Conservation (phyloP, 2,888 invertebrate genomes). For the Trissolcus brochymenae region DNA sequence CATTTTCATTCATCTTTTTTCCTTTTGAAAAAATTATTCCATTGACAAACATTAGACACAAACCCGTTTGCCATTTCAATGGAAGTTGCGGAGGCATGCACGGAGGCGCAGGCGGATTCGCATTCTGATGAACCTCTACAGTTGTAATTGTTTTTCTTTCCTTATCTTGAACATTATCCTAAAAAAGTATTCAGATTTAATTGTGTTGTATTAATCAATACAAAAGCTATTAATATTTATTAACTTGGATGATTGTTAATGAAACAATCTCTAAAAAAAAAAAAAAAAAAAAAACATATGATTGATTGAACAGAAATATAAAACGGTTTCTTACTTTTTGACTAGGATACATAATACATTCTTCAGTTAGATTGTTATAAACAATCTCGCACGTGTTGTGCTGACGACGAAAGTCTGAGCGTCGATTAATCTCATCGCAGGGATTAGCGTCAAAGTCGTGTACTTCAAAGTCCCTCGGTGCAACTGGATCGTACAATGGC, state of each 20-base stretch:
- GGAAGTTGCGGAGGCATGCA: conserved; percentile 71
- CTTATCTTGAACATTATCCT: conserved; percentile 68
- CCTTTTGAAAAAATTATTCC: neutral
- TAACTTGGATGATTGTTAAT: too few species aligned
- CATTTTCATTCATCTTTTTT: too few species aligned
- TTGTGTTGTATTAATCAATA: neutral
- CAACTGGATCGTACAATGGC: conserved; percentile 74
- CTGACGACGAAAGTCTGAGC: conserved; percentile 68
- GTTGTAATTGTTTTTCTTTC: conserved; percentile 78
- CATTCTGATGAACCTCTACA: conserved; percentile 84
- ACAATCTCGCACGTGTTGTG: conserved; percentile 64
- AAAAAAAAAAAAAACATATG: too few species aligned
- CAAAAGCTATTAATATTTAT: too few species aligned
- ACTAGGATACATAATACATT: conserved; percentile 64
- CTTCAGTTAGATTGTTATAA: conserved; percentile 66
- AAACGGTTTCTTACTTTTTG: conserved; percentile 60
- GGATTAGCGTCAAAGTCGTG: conserved; percentile 75
- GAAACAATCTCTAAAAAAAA: too few species aligned
- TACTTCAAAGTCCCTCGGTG: conserved; percentile 72
- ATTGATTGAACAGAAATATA: too few species aligned
- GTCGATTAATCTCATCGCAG: conserved; percentile 70
- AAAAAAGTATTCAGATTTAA: conserved; percentile 9
- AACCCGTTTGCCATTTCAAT: conserved; percentile 73
- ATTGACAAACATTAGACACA: conserved; percentile 10
- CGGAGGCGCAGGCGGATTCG: conserved; percentile 73